Evolutionary conservation across 2,888 invertebrate species (phyloP).

Genomic region (Mythimna pallens): DNA sequence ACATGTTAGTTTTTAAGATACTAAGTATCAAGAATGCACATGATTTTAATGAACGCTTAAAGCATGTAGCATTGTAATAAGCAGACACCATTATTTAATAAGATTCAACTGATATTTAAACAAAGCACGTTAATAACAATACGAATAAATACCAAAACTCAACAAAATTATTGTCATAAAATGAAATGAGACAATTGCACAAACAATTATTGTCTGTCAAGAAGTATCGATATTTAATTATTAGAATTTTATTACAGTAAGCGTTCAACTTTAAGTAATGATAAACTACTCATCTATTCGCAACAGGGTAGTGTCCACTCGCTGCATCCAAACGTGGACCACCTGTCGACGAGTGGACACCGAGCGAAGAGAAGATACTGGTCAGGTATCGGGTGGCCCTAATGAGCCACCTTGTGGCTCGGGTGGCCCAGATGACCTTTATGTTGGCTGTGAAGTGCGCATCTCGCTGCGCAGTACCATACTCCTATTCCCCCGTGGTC

Average conservation of each 20-base stretch:
- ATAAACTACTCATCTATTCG: too few relatives aligned
- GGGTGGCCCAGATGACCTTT: too few relatives aligned
- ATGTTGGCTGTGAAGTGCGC: background rate
- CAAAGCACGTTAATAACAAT: conserved; percentile 61
- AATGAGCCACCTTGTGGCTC: too few relatives aligned
- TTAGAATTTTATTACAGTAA: background rate
- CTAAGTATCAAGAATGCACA: conserved; percentile 30
- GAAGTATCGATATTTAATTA: conserved; percentile 8
- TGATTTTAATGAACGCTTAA: conserved; percentile 20
- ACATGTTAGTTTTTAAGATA: conserved; percentile 27
- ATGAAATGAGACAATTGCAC: conserved; percentile 33
- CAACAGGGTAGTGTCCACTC: too few relatives aligned
- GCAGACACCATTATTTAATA: conserved; percentile 42
- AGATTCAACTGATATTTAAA: conserved; percentile 54
- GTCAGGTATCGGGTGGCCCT: too few relatives aligned
- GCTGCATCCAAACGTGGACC: too few relatives aligned
- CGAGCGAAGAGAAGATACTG: too few relatives aligned
- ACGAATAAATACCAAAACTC: conserved; percentile 51
- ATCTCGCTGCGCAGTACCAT: background rate
- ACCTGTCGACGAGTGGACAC: too few relatives aligned
- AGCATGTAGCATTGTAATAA: conserved; percentile 32
- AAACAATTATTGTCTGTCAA: conserved; percentile 6
- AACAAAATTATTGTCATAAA: conserved; percentile 62
- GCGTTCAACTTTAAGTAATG: background rate
- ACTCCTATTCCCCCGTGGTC: too few relatives aligned